Evolutionary conservation across 1,140 invertebrate genomes (phyloP).

Genomic region (Brachionus sp.): DNA sequence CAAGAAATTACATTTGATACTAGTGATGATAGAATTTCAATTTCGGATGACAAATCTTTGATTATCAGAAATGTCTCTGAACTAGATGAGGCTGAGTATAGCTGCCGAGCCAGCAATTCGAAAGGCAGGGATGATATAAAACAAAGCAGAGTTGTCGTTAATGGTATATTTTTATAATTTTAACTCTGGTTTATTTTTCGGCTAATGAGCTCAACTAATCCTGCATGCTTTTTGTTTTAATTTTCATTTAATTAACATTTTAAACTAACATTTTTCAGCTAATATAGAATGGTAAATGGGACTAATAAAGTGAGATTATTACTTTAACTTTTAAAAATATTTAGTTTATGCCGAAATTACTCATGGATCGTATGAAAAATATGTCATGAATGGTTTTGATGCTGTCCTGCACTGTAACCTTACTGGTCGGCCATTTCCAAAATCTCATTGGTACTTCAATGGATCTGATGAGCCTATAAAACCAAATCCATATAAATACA

Average conservation of each 20-base stretch:
- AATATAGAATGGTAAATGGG: neutral
- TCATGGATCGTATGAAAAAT: neutral
- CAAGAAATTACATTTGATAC: constrained; percentile 8
- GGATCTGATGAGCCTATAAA: neutral
- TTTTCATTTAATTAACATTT: neutral
- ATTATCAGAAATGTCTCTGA: constrained; percentile 23
- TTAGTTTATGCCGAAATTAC: neutral
- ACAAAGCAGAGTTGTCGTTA: constrained; percentile 33
- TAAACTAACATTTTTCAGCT: constrained; percentile 19
- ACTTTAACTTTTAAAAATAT: neutral
- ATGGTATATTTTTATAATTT: neutral
- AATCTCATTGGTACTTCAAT: constrained; percentile 3
- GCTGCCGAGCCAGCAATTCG: constrained; percentile 18
- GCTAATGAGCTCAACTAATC: constrained; percentile 12
- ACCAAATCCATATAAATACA: constrained; percentile 22
- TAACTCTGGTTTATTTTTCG: neutral
- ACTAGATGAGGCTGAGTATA: constrained; percentile 10
- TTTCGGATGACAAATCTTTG: neutral
- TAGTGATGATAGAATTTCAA: neutral
- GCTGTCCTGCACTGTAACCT: constrained; percentile 1
- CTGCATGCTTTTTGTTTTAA: constrained; percentile 9
- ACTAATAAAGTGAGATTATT: neutral
- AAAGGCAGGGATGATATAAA: constrained; percentile 4
- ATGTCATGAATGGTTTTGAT: constrained; percentile 24
- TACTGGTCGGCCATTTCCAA: constrained; percentile 12